Conservation (phyloP, 64 coral and sea anemone genomes). For the Pachyseris speciosa region DNA sequence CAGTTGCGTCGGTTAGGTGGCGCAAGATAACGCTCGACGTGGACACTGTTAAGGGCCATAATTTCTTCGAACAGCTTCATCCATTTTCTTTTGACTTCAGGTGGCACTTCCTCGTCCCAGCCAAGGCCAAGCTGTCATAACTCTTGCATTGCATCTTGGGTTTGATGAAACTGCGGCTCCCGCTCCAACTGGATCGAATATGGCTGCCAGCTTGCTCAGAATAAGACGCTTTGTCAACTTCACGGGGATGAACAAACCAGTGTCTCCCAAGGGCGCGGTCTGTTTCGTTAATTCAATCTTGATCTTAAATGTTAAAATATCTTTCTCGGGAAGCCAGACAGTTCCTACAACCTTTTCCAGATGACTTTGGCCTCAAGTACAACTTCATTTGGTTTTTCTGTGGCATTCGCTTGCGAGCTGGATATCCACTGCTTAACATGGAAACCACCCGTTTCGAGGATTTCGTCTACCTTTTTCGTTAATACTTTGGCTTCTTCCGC, state of each 20-base stretch:
- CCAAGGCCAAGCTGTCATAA: constrained; percentile 31
- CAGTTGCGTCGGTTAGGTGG: constrained; percentile 17
- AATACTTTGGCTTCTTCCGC: constrained; percentile 13
- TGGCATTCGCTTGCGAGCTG: neutral
- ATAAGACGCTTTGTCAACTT: constrained; percentile 43
- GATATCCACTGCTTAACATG: constrained; percentile 48
- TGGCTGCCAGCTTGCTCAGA: constrained; percentile 34
- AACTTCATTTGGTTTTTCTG: neutral
- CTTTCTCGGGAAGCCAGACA: neutral
- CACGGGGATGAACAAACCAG: neutral
- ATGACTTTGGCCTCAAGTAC: neutral
- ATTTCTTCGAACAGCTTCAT: constrained; percentile 34
- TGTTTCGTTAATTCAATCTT: neutral
- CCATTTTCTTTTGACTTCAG: constrained; percentile 12
- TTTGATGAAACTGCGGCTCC: constrained; percentile 40
- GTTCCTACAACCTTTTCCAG: constrained; percentile 43
- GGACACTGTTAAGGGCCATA: neutral
- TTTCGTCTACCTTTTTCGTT: constrained; percentile 21
- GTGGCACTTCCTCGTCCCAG: constrained; percentile 63
- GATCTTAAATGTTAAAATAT: constrained; percentile 44
- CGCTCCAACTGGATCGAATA: constrained; percentile 47
- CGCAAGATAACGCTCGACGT: constrained; percentile 49
- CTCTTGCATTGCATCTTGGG: constrained; percentile 41
- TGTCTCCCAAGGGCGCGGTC: neutral
- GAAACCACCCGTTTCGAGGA: constrained; percentile 35